These are phyloP conservation scores for Strix uralensis DNA, from an alignment of 2,113 vertebrate genomes.

Conservation along the genomic window DNA sequence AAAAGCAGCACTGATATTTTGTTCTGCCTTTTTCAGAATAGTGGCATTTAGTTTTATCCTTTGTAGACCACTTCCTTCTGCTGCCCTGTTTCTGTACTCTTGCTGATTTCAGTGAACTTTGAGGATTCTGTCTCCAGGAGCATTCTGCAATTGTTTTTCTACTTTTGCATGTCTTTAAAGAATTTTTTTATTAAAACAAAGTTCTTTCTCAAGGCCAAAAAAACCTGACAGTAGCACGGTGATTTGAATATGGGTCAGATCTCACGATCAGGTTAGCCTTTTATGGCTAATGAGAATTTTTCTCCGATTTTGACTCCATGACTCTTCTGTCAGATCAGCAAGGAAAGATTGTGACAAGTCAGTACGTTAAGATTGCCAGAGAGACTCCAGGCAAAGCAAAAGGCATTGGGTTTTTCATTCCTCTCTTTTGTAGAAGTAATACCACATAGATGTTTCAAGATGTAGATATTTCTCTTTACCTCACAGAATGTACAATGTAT, in stretches of 20 bases:
- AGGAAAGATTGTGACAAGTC: not conserved
- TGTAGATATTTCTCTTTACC: not conserved
- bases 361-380: not conserved
- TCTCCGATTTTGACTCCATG: not conserved
- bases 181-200: not conserved
- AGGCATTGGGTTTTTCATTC: not conserved
- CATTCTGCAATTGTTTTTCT: not conserved
- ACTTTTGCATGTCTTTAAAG: not conserved
- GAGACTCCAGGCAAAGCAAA: not conserved
- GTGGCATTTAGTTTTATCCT: not conserved
- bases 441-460: not conserved
- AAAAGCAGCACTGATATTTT: not conserved
- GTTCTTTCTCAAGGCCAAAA: not conserved
- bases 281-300: not conserved
- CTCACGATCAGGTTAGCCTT: not conserved
- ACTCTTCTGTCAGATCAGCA: not conserved
- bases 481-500: not conserved
- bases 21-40: not conserved
- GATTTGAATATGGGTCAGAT: not conserved
- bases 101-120: not conserved
- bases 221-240: not conserved
- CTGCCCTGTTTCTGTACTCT: not conserved
- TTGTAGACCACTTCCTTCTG: not conserved
- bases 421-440: not conserved
- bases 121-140: not conserved